Conservation (phyloP, 2,797 vertebrate species). For the Siniperca obscura region DNA sequence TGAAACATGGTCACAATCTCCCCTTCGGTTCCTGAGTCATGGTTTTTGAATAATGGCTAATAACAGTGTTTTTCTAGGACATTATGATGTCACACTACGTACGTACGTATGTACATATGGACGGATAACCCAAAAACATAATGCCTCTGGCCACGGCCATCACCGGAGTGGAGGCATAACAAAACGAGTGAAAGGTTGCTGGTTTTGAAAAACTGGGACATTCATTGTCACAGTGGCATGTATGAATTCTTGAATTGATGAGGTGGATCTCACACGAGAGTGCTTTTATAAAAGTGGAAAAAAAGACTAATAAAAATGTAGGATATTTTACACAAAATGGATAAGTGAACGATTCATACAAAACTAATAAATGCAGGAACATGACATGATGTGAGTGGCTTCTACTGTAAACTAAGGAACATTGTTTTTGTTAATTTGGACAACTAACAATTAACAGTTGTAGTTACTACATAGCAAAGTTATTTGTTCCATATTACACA, state of each 20-base stretch:
- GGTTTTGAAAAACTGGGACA: background rate
- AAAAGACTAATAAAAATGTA: background rate
- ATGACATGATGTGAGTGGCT: background rate
- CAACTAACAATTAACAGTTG: constrained; percentile 6
- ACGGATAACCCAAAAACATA: no score
- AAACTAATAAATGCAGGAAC: background rate
- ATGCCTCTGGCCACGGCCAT: no score
- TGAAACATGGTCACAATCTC: no score
- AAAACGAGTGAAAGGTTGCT: background rate
- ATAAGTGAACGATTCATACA: background rate
- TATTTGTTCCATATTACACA: constrained; percentile 4
- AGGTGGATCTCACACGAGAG: background rate
- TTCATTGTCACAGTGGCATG: background rate
- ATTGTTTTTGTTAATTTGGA: constrained; percentile 19
- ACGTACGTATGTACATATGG: no score
- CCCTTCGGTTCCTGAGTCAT: no score
- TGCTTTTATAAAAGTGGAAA: background rate
- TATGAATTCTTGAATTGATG: background rate
- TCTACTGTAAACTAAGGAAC: background rate
- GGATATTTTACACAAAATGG: background rate
- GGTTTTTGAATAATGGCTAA: no score
- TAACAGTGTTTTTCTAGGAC: no score
- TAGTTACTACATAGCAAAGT: background rate
- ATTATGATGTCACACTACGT: no score
- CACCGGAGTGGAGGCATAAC: no score